Conservation (phyloP, 2,797 vertebrate genomes). For the Sarcoramphus papa region DNA sequence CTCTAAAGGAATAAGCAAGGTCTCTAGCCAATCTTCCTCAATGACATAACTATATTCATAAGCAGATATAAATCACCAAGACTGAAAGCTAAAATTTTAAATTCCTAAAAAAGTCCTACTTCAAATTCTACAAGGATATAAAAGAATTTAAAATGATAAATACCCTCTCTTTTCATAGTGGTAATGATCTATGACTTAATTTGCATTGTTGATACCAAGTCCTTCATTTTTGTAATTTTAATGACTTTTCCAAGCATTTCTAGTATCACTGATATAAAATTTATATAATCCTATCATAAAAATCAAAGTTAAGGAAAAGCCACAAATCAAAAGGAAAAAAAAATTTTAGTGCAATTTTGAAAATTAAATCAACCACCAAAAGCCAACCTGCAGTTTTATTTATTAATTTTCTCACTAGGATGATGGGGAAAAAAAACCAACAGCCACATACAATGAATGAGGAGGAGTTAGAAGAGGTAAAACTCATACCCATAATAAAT, state of each 20-base stretch:
- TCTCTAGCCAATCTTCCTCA: neutral
- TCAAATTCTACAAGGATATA: neutral
- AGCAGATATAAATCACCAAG: neutral
- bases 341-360: neutral
- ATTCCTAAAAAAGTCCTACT: neutral
- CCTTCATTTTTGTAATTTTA: neutral
- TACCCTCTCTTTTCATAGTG: neutral
- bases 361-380: neutral
- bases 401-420: neutral
- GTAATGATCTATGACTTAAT: neutral
- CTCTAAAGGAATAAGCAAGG: neutral
- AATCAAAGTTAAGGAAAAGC: neutral
- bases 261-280: neutral
- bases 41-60: neutral
- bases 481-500: slow-evolving; percentile 89
- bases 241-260: neutral
- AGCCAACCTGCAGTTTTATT: neutral
- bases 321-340: neutral
- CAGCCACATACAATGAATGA: neutral
- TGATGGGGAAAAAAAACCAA: neutral
- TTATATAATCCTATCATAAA: neutral
- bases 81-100: neutral
- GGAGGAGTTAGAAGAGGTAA: neutral
- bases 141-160: neutral
- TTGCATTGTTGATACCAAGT: neutral